Conservation (phyloP, 2,888 invertebrate species). For the Proisotoma minuta region DNA sequence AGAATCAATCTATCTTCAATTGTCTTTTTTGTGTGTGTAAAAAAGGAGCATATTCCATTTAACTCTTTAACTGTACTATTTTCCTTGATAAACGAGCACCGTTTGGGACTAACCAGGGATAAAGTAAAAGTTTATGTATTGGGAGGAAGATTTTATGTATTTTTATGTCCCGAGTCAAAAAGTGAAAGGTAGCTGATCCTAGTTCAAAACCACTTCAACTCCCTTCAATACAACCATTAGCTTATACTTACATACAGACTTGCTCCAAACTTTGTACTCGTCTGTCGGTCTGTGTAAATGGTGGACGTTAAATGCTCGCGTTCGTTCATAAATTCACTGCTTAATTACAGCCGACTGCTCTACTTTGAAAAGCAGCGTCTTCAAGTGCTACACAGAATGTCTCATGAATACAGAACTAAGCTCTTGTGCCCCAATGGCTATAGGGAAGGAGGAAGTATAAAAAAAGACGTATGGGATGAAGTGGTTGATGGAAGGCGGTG, state of each 20-base stretch:
- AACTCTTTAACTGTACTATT: neutral
- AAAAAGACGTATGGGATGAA: conserved; percentile 18
- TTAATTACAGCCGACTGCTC: no score
- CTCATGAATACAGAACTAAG: conserved; percentile 12
- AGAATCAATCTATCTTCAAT: neutral
- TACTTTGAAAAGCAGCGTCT: no score
- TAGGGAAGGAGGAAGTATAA: neutral
- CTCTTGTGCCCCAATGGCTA: neutral
- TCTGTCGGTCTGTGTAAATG: no score
- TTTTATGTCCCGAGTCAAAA: neutral
- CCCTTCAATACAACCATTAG: no score
- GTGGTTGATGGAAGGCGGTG: conserved; percentile 6
- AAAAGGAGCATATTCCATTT: neutral
- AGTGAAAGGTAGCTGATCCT: no score
- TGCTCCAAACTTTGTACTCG: no score
- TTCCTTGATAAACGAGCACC: no score
- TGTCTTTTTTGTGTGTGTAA: neutral
- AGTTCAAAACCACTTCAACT: no score
- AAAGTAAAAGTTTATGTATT: conserved; percentile 11
- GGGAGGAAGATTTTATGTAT: neutral
- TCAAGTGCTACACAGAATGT: conserved; percentile 2
- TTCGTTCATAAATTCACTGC: no score
- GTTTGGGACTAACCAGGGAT: no score
- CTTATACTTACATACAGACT: no score
- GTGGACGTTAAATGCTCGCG: no score